Percentiles rank a stretch among this genome's conserved stretches.
Evolutionary conservation across 2,797 vertebrate genomes (phyloP).

Genomic region (Notolabrus celidotus): DNA sequence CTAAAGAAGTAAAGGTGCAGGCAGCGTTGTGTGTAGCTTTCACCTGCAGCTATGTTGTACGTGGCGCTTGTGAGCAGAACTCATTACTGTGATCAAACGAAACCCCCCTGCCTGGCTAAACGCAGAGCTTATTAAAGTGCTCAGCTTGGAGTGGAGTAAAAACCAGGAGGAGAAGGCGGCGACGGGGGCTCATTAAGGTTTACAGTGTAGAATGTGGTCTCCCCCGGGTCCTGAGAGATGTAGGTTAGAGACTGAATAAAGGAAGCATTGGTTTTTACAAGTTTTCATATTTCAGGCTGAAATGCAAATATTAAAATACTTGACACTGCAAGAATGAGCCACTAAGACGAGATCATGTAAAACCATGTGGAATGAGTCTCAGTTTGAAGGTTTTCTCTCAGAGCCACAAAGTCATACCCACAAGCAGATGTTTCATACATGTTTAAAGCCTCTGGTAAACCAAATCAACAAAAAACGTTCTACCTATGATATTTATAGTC

Average conservation of each 20-base stretch:
- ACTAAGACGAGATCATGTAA: no score
- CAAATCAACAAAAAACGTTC: no score
- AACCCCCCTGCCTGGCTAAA: conserved; percentile 72
- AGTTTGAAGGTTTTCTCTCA: no score
- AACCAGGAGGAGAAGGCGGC: conserved; percentile 40
- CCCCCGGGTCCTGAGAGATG: conserved; percentile 42
- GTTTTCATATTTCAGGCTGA: not conserved
- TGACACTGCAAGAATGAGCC: no score
- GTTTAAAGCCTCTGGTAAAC: no score
- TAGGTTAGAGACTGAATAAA: conserved; percentile 21
- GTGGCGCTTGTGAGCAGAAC: conserved; percentile 76
- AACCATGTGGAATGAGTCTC: no score
- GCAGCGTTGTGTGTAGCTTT: conserved; percentile 41
- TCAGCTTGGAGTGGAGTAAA: conserved; percentile 81
- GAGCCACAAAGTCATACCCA: no score
- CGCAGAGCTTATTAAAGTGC: conserved; percentile 82
- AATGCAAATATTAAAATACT: no score
- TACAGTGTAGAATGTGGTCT: conserved; percentile 72
- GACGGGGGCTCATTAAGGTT: conserved; percentile 77
- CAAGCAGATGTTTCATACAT: no score
- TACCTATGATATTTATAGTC: no score
- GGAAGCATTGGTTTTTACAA: conserved; percentile 15
- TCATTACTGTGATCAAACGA: conserved; percentile 86
- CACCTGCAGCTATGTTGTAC: conserved; percentile 80
- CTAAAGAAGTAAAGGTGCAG: conserved; percentile 66